Evolutionary conservation across 2,113 vertebrate species (phyloP), one percentile per base, ranked within the genome.

Genomic region (Drymodes brunneopygia): DNA sequence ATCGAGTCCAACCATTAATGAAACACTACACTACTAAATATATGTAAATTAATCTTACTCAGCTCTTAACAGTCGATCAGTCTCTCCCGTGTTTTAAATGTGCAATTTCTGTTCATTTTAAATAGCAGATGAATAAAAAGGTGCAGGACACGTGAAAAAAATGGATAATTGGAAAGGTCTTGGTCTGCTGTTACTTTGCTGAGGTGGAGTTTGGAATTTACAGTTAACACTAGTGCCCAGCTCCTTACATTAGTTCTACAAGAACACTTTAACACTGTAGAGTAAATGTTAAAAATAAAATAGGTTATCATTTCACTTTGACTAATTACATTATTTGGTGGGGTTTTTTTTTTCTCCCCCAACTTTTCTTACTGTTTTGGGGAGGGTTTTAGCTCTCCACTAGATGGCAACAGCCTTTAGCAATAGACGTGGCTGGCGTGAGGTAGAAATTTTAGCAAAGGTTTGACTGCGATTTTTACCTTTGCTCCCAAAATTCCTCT

Each of bases 321-420:
- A 36, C 21, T 72, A 28, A 21, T 74, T n/a, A 25, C 31, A 47
- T 64, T 70, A 27, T 8, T 75, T 61, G 54, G 6, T 58, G 20
- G 0, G 0, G 0, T 3, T 72, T 24, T 7, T 47, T 50, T 57
- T 31, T 36, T 2, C 21, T 61, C 5, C 27, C 5, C 6, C n/a
- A 4, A n/a, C 5, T 36, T 56, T 42, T 67, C 12, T 24, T 31
- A 2, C 35, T 24, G 0, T 17, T 58, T 66, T 58, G 36, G 9
- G 4, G 24, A 29, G n/a, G 11, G 12, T 40, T 51, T 60, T 35
- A 58, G 38, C 33, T 92, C 54, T 70, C 95, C 97, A 17, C 88
- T 70, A 94, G 97, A 19, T 95, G 97, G 97, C 96, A 88, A 7
- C 44, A 94, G 21, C 16, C 58, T 36, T 57, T 22, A 17, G 29